phyloP scores from a whole-genome alignment of 2,888 invertebrate genomes.

The Eucera pruinosa region DNA sequence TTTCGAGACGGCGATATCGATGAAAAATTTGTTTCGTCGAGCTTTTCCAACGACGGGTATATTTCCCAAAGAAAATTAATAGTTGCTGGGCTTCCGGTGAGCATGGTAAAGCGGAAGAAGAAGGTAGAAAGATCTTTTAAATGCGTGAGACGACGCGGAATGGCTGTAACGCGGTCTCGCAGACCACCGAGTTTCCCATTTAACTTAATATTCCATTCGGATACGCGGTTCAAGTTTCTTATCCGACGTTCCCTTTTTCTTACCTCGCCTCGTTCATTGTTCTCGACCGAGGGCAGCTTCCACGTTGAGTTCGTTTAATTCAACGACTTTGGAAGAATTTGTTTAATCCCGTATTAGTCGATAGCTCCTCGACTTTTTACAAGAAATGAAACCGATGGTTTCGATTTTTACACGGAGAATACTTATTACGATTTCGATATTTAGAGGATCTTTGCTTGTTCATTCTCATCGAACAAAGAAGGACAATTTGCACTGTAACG shows the following conservation, averaged over 20 bases:
- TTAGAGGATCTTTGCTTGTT: too few species aligned
- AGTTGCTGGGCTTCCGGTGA: neutral
- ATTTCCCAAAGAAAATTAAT: neutral
- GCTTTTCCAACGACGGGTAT: neutral
- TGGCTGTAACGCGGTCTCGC: slow-evolving; percentile 54
- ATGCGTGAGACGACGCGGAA: slow-evolving; percentile 25
- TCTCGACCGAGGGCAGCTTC: slow-evolving; percentile 5
- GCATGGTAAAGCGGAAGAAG: neutral
- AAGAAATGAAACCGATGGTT: too few species aligned
- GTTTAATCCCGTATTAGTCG: slow-evolving; percentile 4
- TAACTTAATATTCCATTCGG: slow-evolving; percentile 77
- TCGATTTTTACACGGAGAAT: too few species aligned
- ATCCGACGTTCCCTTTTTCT: slow-evolving; percentile 51
- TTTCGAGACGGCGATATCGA: too few species aligned
- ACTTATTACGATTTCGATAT: too few species aligned
- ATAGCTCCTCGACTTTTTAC: neutral
- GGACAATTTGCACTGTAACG: too few species aligned
- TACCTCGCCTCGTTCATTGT: slow-evolving; percentile 60
- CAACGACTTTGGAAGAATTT: slow-evolving; percentile 14
- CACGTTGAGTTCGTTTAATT: slow-evolving; percentile 20
- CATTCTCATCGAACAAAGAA: too few species aligned
- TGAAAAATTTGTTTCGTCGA: too few species aligned
- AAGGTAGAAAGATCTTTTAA: slow-evolving; percentile 2
- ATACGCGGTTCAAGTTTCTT: slow-evolving; percentile 75
- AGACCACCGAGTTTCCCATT: slow-evolving; percentile 75